Base-by-base conservation (phyloP, 1,140 invertebrate species). In the Grapholita molesta region DNA sequence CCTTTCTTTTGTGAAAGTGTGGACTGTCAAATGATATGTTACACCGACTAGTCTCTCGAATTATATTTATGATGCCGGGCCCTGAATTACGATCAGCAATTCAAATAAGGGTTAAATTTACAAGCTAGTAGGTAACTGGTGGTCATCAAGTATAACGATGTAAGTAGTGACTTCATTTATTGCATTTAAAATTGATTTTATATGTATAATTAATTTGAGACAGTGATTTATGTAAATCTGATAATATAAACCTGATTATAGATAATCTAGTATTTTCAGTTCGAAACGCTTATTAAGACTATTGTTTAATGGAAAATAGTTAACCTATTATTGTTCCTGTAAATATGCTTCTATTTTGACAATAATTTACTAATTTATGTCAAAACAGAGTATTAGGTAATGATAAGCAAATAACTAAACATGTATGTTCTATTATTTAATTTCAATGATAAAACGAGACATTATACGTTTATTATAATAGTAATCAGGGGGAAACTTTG, bases 281-380 rank as follows among this genome's bases (percentile, higher is more conserved):
- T 15, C 6, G 28, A 61, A 30, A 61, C 55, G 42, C 42, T 48
- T 48, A 38, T 38, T 38, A 48, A 48, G 42, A 48, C 42, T 48
- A 48, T 48, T 48, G 42, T 48, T 48, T 48, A 21, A 48, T 21
- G 15, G 9, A 48, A 42, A 48, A 48, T 48, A 61, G 55, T 61
- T 61, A 61, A 61, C 25, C 25, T 61, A 30, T 61, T 61, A 61
- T 61, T 61, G 55, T 61, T 61, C 25, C 55, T 61, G 28, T 61
- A 61, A 61, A 65, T 65, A 65, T 30, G 30, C 18, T 65, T 65
- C 32, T 65, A 65, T 24, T 65, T 35, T 65, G 64, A 38, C 64
- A 65, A 38, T 65, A 65, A 65, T 38, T 65, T 32, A 65, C 33
- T 65, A 32, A 65, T 65, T 65, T 38, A 65, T 65, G 33, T 65